Conservation (phyloP, 2,113 vertebrate genomes). For the Barnardius zonarius region DNA sequence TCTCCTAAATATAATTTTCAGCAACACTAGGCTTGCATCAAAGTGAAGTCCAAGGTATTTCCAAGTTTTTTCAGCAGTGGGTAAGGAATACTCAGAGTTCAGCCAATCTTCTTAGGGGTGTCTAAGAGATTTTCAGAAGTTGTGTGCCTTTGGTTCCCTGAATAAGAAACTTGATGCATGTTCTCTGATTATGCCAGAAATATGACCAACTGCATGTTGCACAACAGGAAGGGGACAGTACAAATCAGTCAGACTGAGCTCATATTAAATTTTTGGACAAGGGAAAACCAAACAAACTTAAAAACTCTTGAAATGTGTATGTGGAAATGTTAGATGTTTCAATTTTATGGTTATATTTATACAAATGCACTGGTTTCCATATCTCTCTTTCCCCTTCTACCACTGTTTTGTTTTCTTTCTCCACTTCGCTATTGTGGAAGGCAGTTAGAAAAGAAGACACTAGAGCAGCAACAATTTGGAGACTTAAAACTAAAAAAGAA, state of each 20-base stretch:
- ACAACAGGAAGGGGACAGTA: neutral
- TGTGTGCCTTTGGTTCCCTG: neutral
- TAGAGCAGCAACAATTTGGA: neutral
- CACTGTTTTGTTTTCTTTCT: neutral
- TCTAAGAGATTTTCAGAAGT: neutral
- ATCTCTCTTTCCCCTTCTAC: neutral
- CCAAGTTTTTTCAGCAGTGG: neutral
- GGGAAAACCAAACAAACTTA: neutral
- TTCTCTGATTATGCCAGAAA: neutral
- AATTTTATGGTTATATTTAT: neutral
- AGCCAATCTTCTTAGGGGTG: neutral
- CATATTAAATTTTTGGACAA: neutral
- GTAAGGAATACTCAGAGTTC: neutral
- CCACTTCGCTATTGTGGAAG: neutral
- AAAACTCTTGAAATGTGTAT: neutral
- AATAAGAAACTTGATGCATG: neutral
- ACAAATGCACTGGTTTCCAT: neutral
- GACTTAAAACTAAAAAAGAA: neutral
- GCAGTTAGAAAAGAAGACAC: neutral
- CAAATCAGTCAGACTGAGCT: neutral
- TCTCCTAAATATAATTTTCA: neutral
- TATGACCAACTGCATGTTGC: accelerated
- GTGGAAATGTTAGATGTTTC: neutral
- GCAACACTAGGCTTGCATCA: neutral
- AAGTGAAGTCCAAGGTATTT: neutral